These are phyloP conservation scores for Campaea margaritaria DNA, from an alignment of 2,888 invertebrate genomes.

Conservation along the genomic window DNA sequence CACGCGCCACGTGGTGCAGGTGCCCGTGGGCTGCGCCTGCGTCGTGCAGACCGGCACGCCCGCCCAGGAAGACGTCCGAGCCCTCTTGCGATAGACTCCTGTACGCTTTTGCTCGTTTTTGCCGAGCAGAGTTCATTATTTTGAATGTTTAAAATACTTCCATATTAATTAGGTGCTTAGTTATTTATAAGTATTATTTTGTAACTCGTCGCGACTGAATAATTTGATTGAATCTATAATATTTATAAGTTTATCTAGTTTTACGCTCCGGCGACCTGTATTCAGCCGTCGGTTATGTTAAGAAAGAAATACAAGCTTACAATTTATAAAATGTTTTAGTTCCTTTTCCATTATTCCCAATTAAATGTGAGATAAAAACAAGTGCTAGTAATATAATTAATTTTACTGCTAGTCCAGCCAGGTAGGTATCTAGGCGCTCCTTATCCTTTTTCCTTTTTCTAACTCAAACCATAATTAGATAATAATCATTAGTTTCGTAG, in stretches of 20 bases:
- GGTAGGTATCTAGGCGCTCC: too few relatives aligned
- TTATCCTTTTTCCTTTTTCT: too few relatives aligned
- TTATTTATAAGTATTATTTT: conserved; percentile 22
- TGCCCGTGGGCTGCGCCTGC: conserved; percentile 47
- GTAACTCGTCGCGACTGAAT: conserved; percentile 9
- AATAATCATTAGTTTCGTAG: too few relatives aligned
- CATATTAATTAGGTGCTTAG: background rate
- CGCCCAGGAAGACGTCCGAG: conserved; percentile 11
- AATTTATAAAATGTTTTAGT: background rate
- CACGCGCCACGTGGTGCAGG: conserved; percentile 24
- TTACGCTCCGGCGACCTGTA: conserved; percentile 23
- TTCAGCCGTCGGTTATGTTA: conserved; percentile 28
- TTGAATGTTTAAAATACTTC: background rate
- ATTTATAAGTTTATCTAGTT: conserved; percentile 7
- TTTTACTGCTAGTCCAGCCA: too few relatives aligned
- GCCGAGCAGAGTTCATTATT: background rate
- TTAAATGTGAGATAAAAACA: background rate
- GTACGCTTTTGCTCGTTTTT: background rate
- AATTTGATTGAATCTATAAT: conserved; percentile 23
- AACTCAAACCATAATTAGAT: too few relatives aligned
- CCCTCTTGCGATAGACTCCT: background rate
- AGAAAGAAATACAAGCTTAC: conserved; percentile 3
- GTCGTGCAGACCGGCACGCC: conserved; percentile 11
- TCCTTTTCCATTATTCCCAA: background rate
- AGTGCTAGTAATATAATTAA: too few relatives aligned